phyloP scores from a whole-genome alignment of 53 echinoderm and acorn worm genomes.

The Temnopleurus reevesii region DNA sequence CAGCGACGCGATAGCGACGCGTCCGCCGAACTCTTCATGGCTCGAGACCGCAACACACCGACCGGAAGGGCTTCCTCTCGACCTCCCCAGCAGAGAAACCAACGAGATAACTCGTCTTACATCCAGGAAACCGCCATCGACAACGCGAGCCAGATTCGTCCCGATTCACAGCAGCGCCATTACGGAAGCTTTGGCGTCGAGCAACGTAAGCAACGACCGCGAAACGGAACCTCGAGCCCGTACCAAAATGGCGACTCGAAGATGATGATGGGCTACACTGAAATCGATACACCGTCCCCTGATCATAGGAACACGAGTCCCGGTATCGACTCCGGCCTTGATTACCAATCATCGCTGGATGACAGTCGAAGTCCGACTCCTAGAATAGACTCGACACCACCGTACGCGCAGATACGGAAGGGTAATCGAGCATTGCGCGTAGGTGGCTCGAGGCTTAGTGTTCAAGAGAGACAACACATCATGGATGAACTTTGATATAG shows the following conservation, averaged over 20 bases:
- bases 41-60: conserved; percentile 62
- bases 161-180: conserved; percentile 8
- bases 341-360: conserved; percentile 64
- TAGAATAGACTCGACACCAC: conserved; percentile 32
- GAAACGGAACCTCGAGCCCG: not conserved
- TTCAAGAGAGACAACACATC: conserved; percentile 37
- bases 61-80: not conserved
- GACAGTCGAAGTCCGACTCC: conserved; percentile 66
- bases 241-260: not conserved
- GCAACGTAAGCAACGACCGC: not conserved
- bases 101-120: not conserved
- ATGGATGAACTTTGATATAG: conserved; percentile 40
- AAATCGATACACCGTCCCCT: conserved; percentile 23
- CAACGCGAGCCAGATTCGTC: conserved; percentile 10
- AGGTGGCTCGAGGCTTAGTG: conserved; percentile 18
- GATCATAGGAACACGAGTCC: conserved; percentile 42
- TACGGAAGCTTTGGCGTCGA: conserved; percentile 40
- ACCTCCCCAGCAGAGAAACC: not conserved
- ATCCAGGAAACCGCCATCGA: conserved; percentile 42
- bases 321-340: conserved; percentile 71
- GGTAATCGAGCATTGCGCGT: not conserved
- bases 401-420: not conserved
- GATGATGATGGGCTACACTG: not conserved
- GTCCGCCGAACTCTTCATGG: conserved; percentile 64
- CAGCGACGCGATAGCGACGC: conserved; percentile 66